phyloP scores from a whole-genome alignment of 2,888 invertebrate genomes.

The Didymodactylos carnosus region DNA sequence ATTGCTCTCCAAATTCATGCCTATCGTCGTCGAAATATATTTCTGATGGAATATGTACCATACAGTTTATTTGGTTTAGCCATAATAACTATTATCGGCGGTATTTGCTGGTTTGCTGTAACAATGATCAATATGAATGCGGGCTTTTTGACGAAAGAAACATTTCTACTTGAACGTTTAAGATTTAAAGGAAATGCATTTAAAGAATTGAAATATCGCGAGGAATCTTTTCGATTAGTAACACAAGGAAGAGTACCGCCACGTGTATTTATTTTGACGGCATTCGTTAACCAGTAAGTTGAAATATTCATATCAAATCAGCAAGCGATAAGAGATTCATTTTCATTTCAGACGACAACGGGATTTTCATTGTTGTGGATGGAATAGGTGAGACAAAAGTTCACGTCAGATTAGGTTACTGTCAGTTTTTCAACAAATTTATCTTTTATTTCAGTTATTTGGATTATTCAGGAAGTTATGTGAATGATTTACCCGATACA shows the following conservation, averaged over 20 bases:
- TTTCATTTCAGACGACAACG: not conserved
- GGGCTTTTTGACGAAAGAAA: slow-evolving; percentile 10
- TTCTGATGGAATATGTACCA: slow-evolving; percentile 2
- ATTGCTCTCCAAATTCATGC: slow-evolving; percentile 7
- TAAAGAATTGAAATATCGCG: slow-evolving; percentile 12
- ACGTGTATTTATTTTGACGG: slow-evolving; percentile 6
- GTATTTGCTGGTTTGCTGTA: slow-evolving; percentile 8
- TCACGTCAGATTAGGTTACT: no score
- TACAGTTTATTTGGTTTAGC: not conserved
- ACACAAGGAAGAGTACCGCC: slow-evolving; percentile 5
- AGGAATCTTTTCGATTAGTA: slow-evolving; percentile 10
- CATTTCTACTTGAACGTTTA: slow-evolving; percentile 8
- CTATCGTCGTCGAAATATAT: slow-evolving; percentile 3
- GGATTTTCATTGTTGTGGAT: slow-evolving; percentile 14
- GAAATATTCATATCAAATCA: not conserved
- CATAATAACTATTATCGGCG: slow-evolving; percentile 9
- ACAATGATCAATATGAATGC: slow-evolving; percentile 13
- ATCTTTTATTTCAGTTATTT: no score
- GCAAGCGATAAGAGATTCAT: not conserved
- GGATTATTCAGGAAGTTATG: slow-evolving; percentile 8
- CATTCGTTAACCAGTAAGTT: slow-evolving; percentile 8
- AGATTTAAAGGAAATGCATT: slow-evolving; percentile 14
- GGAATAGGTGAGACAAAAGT: no score
- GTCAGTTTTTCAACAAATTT: no score
- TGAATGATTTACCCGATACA: slow-evolving; percentile 8